These are phyloP conservation scores for Sternarchorhynchus goeldii DNA, from an alignment of 2,797 vertebrate genomes.

Conservation along the genomic window DNA sequence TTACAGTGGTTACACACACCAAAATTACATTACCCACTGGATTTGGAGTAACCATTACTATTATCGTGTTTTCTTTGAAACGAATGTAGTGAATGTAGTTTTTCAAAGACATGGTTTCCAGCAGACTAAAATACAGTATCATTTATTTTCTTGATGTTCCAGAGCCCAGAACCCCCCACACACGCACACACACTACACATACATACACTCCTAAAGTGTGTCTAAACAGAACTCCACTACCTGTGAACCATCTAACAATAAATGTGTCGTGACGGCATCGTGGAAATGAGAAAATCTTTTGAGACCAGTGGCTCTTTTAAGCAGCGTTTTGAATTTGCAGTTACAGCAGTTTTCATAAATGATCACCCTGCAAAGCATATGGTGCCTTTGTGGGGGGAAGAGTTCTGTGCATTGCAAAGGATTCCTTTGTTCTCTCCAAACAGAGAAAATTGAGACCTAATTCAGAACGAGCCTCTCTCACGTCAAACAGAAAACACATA, in stretches of 20 bases:
- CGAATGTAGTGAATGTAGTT: background rate
- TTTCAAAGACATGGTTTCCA: background rate
- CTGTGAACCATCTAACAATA: background rate
- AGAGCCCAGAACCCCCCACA: no score
- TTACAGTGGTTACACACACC: no score
- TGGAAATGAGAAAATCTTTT: background rate
- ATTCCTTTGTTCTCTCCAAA: no score
- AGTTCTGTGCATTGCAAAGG: background rate
- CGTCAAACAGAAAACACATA: background rate
- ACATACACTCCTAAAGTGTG: no score
- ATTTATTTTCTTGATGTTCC: no score
- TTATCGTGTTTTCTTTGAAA: background rate
- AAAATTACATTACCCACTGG: no score
- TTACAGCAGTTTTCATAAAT: background rate
- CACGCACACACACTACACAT: background rate
- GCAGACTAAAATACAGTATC: no score
- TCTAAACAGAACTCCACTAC: no score
- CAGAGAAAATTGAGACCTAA: background rate
- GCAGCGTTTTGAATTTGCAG: background rate
- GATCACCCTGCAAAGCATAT: background rate
- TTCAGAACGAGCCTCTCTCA: constrained; percentile 11
- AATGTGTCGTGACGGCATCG: background rate
- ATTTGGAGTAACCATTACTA: background rate
- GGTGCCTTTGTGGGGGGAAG: background rate
- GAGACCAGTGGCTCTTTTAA: background rate